Base-by-base conservation (phyloP, 2,797 vertebrate genomes). In the Spinibarbus caldwelli region DNA sequence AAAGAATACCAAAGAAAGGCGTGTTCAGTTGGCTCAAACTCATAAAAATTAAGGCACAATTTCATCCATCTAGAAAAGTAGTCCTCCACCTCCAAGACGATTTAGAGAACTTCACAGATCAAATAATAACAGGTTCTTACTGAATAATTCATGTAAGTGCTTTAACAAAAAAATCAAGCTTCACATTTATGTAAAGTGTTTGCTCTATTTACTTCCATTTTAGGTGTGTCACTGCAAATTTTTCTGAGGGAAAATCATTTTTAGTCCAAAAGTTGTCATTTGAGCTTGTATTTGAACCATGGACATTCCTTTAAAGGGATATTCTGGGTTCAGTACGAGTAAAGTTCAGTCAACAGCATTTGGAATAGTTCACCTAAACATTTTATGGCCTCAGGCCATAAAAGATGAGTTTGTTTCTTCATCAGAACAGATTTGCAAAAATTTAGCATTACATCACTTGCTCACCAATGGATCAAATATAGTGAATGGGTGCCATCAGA, bases 141-240 rank as follows among this genome's bases (percentile, higher is more conserved):
- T 72, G 41, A 72, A 72, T 72, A 72, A 72, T 72, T 72, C 41
- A 72, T 72, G 70, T 4, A 45, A 71, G 68, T 26, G 11, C 38
- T 43, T 43, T 43, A 41, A 26, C 68, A 71, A 70, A 71, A 36
- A 71, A 43, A 0, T 72, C 3, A 8, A 45, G 12, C 23, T 72
- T 43, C 38, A 29, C 38, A 72, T 45, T 72, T 72, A 72, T 72
- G 70, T n/a, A 45, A 72, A 45, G 41, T 41, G 12, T 38, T 49
- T 47, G 43, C 26, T 73, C 43, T 45, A 41, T 71, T 71, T 45
- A 26, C 70, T 72, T 71, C 12, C 38, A 43, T 73, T 29, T 73
- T 10, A 29, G 19, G 43, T 47, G 21, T 38, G 43, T 73, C 70
- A 29, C 45, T 31, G n/a, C 15, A 17, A 31, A 31, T 19, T 49